Percentiles rank a stretch among this genome's conserved stretches.
These are phyloP conservation scores for Pyrochroa serraticornis DNA, from an alignment of 2,888 invertebrate species.

Conservation along the genomic window DNA sequence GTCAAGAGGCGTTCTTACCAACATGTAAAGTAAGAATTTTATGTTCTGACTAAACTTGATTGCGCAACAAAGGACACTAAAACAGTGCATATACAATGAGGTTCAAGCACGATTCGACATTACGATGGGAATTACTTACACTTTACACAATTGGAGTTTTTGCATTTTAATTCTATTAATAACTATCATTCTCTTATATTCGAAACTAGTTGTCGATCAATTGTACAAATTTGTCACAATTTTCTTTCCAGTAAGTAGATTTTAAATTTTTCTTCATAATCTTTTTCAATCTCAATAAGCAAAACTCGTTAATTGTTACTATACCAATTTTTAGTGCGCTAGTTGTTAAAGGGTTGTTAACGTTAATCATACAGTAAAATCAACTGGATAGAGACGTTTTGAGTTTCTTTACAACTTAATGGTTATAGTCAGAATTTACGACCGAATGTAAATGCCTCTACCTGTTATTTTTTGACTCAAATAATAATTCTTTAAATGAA, in stretches of 20 bases:
- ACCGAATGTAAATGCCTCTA: conserved; percentile 33
- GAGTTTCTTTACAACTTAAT: conserved; percentile 38
- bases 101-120: conserved; percentile 27
- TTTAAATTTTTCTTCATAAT: too few species aligned
- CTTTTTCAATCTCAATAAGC: too few species aligned
- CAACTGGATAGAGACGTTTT: conserved; percentile 37
- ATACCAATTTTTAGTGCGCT: conserved; percentile 3
- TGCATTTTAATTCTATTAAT: conserved; percentile 5
- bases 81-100: conserved; percentile 27
- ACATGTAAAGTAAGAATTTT: conserved; percentile 35
- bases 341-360: conserved; percentile 14
- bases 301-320: not conserved
- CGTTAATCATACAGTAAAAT: conserved; percentile 36
- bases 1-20: conserved; percentile 31
- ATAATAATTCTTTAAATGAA: conserved; percentile 23
- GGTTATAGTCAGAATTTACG: conserved; percentile 40
- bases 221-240: too few species aligned
- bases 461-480: conserved; percentile 30
- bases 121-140: conserved; percentile 19
- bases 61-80: conserved; percentile 33
- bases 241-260: too few species aligned
- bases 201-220: too few species aligned
- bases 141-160: not conserved
- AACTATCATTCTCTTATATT: not conserved
- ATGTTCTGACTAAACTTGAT: conserved; percentile 35